These are phyloP conservation scores for Typhlichthys subterraneus DNA, from an alignment of 2,797 vertebrate species.

Conservation along the genomic window DNA sequence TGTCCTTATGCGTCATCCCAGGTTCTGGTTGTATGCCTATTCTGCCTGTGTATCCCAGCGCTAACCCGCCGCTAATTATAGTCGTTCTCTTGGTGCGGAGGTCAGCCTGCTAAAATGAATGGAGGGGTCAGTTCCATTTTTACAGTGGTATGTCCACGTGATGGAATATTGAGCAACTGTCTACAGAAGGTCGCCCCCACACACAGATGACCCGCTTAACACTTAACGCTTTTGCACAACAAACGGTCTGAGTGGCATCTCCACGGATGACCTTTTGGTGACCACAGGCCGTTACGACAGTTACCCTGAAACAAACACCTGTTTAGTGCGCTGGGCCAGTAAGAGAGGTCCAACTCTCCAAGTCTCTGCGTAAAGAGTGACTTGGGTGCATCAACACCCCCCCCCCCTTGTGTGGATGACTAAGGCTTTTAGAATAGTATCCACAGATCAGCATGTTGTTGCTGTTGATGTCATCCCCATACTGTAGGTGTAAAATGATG, in stretches of 20 bases:
- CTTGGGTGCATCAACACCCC: too few relatives aligned
- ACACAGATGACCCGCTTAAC: constrained; percentile 5
- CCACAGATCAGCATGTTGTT: constrained; percentile 2
- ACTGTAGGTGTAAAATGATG: constrained; percentile 33
- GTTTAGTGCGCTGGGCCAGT: too few relatives aligned
- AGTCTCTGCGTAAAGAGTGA: too few relatives aligned
- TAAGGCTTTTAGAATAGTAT: constrained; percentile 8
- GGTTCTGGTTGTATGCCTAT: constrained; percentile 1
- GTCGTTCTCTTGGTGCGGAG: constrained; percentile 28
- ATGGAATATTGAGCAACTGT: constrained; percentile 59
- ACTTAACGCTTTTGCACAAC: constrained; percentile 15
- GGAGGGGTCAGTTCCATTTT: constrained; percentile 66
- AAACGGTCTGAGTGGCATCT: constrained; percentile 8
- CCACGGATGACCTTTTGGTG: background rate
- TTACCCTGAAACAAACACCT: background rate
- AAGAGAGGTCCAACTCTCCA: too few relatives aligned
- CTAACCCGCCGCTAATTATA: constrained; percentile 56
- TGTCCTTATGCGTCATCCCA: background rate
- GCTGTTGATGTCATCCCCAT: constrained; percentile 45
- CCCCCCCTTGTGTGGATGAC: constrained; percentile 9
- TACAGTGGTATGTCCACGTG: constrained; percentile 72
- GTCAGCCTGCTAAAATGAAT: constrained; percentile 56
- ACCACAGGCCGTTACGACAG: background rate
- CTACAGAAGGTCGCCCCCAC: constrained; percentile 28
- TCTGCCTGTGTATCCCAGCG: constrained; percentile 25